Evolutionary conservation across 2,797 vertebrate species (phyloP), one percentile per base, ranked within the genome.

Genomic region (Etheostoma nigrum): DNA sequence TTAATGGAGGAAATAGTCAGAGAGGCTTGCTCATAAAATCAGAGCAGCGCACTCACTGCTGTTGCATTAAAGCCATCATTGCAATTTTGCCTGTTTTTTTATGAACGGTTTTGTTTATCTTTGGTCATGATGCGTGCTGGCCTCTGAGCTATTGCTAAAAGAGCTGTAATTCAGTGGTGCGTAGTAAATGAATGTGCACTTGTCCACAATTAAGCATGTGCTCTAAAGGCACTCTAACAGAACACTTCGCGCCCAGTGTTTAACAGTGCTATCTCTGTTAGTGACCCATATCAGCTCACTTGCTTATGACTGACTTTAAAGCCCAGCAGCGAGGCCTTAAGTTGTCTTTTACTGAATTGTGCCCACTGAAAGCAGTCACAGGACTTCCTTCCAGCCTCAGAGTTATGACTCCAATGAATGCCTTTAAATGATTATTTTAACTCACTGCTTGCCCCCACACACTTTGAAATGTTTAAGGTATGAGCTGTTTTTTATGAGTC

Each of bases 181-280:
- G 64, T 61, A 23, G 79, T 82, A 84, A 89, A 92, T 86, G 51
- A 91, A 89, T 82, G 78, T n/a, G 47, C 86, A 85, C 83, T 91
- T 91, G 72, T 75, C 69, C 85, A 68, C 81, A 72, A 92, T 93
- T 89, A 91, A 82, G 80, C 80, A 70, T 70, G 68, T 68, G 74
- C 83, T 86, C 80, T 48, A 6, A 84, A 87, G 87, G 79, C 86
- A 79, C 83, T 89, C 66, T 4, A 63, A 76, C 73, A 64, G 45
- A 87, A 73, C 85, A 75, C 89, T 90, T 47, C 68, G 77, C 74
- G 71, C 74, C 59, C 75, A 76, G 72, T 55, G 66, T 83, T 84
- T 82, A 85, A 79, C 45, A 47, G 79, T 66, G 40, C 76, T 61
- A 30, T 88, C 74, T 90, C 69, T 85, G 79, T 87, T 77, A 78